Percentiles rank a stretch among this genome's conserved stretches.
phyloP scores from a whole-genome alignment of 2,113 vertebrate genomes.

The Globicephala melas region DNA sequence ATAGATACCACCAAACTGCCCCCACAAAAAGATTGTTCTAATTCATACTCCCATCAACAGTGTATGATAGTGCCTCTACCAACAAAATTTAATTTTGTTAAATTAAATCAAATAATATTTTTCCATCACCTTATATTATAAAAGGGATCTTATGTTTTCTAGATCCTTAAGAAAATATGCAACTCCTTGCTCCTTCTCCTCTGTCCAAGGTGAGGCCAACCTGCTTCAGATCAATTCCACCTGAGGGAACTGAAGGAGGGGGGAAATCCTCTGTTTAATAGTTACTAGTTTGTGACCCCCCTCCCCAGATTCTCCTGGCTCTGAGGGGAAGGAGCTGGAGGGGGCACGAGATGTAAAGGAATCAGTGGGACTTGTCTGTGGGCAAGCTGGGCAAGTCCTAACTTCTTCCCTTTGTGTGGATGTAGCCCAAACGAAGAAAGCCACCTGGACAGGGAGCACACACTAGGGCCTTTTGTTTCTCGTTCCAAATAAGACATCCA shows the following conservation, averaged over 20 bases:
- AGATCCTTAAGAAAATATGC: constrained; percentile 6
- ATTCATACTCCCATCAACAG: not conserved
- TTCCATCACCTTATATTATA: not conserved
- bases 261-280: not conserved
- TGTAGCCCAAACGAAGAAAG: not conserved
- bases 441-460: not conserved
- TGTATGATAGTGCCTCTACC: not conserved
- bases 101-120: not conserved
- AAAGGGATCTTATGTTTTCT: not conserved
- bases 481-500: not conserved
- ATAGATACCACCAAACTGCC: not conserved
- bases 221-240: not conserved
- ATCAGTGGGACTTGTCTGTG: not conserved
- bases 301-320: not conserved
- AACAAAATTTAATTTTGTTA: not conserved
- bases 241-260: not conserved
- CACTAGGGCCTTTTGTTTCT: not conserved
- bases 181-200: not conserved
- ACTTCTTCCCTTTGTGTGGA: not conserved
- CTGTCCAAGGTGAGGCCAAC: not conserved
- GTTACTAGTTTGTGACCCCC: not conserved
- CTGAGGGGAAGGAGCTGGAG: not conserved
- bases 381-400: not conserved
- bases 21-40: not conserved
- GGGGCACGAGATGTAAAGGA: not conserved